Evolutionary conservation across 37 sponge, comb jelly and placozoan genomes (phyloP).

Genomic region (Petrosia ficiformis): DNA sequence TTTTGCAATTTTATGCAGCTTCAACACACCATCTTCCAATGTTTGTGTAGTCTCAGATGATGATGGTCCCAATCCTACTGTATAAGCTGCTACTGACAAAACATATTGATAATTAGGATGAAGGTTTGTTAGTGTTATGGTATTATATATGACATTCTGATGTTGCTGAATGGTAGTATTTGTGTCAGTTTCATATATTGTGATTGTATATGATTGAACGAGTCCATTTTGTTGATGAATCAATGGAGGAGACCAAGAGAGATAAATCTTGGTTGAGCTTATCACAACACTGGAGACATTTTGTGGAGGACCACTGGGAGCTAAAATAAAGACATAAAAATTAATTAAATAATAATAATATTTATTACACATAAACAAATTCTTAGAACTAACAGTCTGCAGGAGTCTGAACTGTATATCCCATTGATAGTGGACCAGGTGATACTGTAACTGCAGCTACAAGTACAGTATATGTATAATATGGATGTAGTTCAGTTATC

Average conservation of each 20-base stretch:
- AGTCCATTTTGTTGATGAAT: conserved; percentile 35
- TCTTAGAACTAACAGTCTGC: too few relatives aligned
- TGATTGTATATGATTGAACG: conserved; percentile 23
- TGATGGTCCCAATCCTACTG: conserved; percentile 25
- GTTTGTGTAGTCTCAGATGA: too few relatives aligned
- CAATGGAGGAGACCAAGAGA: conserved; percentile 32
- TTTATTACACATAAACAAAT: too few relatives aligned
- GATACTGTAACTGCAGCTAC: too few relatives aligned
- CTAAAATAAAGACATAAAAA: conserved; percentile 8
- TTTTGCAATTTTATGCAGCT: too few relatives aligned
- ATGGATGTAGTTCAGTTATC: too few relatives aligned
- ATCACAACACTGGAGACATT: background rate
- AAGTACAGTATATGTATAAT: too few relatives aligned
- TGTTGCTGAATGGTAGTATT: background rate
- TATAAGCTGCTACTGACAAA: conserved; percentile 21
- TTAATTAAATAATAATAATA: too few relatives aligned
- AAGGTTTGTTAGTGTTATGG: conserved; percentile 4
- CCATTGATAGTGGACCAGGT: too few relatives aligned
- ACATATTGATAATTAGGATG: conserved; percentile 30
- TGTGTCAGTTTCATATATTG: background rate
- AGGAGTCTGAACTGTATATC: too few relatives aligned
- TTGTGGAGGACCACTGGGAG: conserved; percentile 23
- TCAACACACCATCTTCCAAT: too few relatives aligned
- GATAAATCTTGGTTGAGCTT: background rate
- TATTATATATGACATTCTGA: background rate